Conservation (phyloP, 2,113 vertebrate genomes). For the Sciurus niger region DNA sequence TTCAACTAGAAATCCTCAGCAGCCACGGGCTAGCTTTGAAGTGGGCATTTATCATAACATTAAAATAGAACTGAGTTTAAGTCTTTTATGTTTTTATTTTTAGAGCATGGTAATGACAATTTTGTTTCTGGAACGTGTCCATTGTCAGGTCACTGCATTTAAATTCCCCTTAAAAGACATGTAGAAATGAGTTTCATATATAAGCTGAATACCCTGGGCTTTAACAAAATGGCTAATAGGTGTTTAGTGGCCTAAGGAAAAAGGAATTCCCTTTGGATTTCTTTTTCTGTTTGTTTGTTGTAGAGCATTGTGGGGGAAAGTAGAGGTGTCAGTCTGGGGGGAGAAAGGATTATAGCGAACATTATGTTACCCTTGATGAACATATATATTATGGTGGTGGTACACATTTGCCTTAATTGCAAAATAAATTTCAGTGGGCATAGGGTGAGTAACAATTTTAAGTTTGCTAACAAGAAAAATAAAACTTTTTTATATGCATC, state of each 20-base stretch:
- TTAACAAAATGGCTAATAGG: conserved; percentile 42
- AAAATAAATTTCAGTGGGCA: neutral
- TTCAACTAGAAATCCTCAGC: conserved; percentile 55
- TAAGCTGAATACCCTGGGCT: neutral
- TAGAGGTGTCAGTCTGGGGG: neutral
- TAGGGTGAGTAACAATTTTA: neutral
- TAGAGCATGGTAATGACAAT: conserved; percentile 55
- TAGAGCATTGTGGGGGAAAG: neutral
- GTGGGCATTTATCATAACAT: neutral
- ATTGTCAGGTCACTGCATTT: conserved; percentile 9
- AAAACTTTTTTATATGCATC: neutral
- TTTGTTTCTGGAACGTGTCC: conserved; percentile 45
- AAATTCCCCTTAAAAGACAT: conserved; percentile 54
- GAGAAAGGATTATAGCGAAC: neutral
- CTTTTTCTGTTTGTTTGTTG: conserved; percentile 13
- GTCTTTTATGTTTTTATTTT: conserved; percentile 45
- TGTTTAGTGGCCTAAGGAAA: conserved; percentile 51
- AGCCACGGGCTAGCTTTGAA: neutral
- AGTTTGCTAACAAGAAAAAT: conserved; percentile 8
- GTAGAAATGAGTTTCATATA: conserved; percentile 41
- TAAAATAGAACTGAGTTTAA: conserved; percentile 52
- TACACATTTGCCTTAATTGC: neutral
- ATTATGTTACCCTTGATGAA: neutral
- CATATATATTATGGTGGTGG: neutral
- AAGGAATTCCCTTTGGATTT: conserved; percentile 14